Evolutionary conservation across 2,888 invertebrate genomes (phyloP).

Genomic region (Ectropis crepuscularia): DNA sequence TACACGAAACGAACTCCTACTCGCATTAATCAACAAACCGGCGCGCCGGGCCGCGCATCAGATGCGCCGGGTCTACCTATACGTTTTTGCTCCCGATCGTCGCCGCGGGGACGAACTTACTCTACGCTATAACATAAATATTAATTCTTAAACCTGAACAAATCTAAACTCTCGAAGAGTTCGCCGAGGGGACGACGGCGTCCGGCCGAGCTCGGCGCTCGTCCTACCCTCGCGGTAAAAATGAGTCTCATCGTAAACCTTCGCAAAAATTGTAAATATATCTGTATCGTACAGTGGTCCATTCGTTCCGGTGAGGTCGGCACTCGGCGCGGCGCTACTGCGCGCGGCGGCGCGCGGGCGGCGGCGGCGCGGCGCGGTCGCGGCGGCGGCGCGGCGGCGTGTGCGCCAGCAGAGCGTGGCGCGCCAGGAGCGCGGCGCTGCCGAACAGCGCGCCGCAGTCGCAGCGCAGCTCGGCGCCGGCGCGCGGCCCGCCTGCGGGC

Average conservation of each 20-base stretch:
- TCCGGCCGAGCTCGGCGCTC: constrained; percentile 22
- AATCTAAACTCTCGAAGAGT: constrained; percentile 69
- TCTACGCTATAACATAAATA: constrained; percentile 60
- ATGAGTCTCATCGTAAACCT: constrained; percentile 56
- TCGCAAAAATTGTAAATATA: constrained; percentile 76
- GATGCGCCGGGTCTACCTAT: constrained; percentile 52
- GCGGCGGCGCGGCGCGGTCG: constrained; percentile 47
- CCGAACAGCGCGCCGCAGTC: constrained; percentile 79
- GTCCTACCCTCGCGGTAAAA: constrained; percentile 62
- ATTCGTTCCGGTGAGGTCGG: constrained; percentile 57
- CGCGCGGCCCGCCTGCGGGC: background rate
- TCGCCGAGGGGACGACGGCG: constrained; percentile 61
- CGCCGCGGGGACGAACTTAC: constrained; percentile 47
- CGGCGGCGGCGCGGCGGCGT: constrained; percentile 79
- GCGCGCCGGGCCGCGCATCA: constrained; percentile 28
- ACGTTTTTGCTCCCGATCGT: constrained; percentile 45
- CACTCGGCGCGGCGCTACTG: constrained; percentile 40
- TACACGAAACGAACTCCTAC: too few relatives aligned
- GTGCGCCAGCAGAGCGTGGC: constrained; percentile 78
- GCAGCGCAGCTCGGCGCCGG: constrained; percentile 76
- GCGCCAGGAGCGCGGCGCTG: constrained; percentile 71
- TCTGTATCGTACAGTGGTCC: constrained; percentile 78
- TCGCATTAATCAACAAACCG: too few relatives aligned
- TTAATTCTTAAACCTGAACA: constrained; percentile 58
- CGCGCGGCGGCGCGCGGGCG: constrained; percentile 6